Evolutionary conservation across 1,140 invertebrate genomes (phyloP).

Genomic region (Sminthurinus signatus): DNA sequence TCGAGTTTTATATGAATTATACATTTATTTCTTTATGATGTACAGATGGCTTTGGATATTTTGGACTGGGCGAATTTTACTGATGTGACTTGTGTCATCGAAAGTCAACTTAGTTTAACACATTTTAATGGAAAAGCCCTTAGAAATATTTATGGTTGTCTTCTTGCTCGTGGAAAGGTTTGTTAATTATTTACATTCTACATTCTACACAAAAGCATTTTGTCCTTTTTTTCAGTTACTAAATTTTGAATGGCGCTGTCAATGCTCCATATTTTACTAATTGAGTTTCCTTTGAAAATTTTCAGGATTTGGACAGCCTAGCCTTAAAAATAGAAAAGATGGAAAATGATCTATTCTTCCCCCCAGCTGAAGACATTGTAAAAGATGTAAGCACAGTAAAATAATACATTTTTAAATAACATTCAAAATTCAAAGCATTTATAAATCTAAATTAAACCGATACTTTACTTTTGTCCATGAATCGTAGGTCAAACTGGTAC

Average conservation of each 20-base stretch:
- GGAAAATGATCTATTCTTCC: constrained; percentile 34
- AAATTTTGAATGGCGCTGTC: no score
- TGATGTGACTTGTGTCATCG: constrained; percentile 37
- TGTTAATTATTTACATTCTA: no score
- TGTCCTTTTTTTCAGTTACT: neutral
- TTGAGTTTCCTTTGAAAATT: constrained; percentile 7
- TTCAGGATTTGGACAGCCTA: constrained; percentile 35
- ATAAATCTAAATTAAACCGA: no score
- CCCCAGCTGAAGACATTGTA: constrained; percentile 47
- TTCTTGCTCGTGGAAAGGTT: constrained; percentile 40
- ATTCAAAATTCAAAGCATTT: no score
- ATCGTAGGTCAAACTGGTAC: constrained; percentile 66
- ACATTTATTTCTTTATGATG: no score
- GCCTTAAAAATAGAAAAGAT: constrained; percentile 36
- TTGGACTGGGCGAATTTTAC: constrained; percentile 72
- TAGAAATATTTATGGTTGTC: constrained; percentile 35
- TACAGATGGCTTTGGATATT: constrained; percentile 78
- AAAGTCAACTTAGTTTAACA: constrained; percentile 29
- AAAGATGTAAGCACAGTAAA: no score
- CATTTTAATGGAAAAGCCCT: constrained; percentile 37
- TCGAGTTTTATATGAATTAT: no score
- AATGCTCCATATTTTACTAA: neutral
- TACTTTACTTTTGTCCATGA: no score
- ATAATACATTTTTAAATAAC: no score
- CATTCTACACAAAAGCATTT: neutral